Evolutionary conservation across 2,797 vertebrate species (phyloP), one percentile per base, ranked within the genome.

Genomic region (Morelia viridis): DNA sequence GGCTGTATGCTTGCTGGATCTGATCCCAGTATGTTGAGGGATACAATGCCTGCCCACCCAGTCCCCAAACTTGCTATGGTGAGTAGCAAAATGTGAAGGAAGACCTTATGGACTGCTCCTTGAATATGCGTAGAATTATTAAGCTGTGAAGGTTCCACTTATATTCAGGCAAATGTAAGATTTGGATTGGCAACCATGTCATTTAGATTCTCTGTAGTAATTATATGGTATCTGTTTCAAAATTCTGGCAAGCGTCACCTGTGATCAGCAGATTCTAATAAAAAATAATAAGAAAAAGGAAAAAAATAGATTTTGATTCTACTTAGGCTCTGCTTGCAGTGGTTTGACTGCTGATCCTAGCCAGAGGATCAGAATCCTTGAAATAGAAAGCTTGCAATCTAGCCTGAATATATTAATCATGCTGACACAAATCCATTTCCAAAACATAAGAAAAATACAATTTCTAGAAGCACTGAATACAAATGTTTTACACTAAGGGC

Each of bases 401-500:
- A 1, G 5, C 60, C 87, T 92, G 80, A 94, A 91, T 53, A 9
- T 94, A 95, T 93, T 89, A 95, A 93, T 93, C 56, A 71, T 12
- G 22, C 15, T 93, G 64, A 90, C 22, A 56, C 87, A 15, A 0
- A 53, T 68, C 5, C 93, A 19, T 68, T 92, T 93, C 60, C 4
- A 57, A 94, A 87, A 26, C 10, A n/a, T n/a, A 94, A 90, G 91
- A 94, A 95, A 91, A 95, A 94, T 5, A 91, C 10, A 35, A 28
- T 92, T 94, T 95, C 87, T 96, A 89, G 24, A 19, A 92, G 65
- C 93, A 92, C 94, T 94, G 95, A 95, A 96, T 94, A 94, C 94
- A 93, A 94, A 96, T 91, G 86, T 93, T 95, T 94, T 93, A 93
- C 97, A 96, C 93, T 64, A 85, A 65, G 91, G 96, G 96, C 96